Evolutionary conservation across 1,140 invertebrate species (phyloP), one percentile per base, ranked within the genome.

Genomic region (Drosophila arawakana): DNA sequence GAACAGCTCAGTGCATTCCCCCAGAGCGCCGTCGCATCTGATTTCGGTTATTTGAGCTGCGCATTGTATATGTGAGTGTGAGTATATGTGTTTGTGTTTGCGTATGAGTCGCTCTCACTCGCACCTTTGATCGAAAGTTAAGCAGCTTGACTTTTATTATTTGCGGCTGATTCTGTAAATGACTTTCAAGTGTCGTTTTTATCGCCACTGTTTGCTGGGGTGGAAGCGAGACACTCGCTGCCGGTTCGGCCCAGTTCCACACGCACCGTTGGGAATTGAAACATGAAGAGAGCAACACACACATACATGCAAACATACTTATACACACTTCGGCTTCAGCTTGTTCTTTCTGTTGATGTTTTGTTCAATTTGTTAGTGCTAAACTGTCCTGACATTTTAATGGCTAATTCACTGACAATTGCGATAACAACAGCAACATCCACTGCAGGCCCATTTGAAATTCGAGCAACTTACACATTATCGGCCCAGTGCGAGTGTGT

Each of bases 141-240:
- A 88, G 84, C 76, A 78, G 84, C 84, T 89, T 88, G 84, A 88
- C 84, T 88, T 84, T 89, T 84, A 88, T 88, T 89, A 78, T 89
- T 89, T 88, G 84, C 76, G 83, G 84, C 84, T 89, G 84, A 89
- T 81, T 73, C 71, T 69, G 69, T 77, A 89, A 88, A 88, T 88
- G 80, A 81, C 84, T 80, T 83, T 78, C 70, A 71, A 82, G 73
- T 78, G 79, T 70, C 70, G 65, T 65, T 73, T 75, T 75, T 75
- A 75, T 76, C 76, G 73, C 71, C 72, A 78, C 58, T 66, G 68
- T 71, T 50, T 65, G 67, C 25, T 46, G 59, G 72, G 72, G 72
- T 70, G 72, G 50, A 43, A 61, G 66, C 58, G 52, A 41, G 21
- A 13, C 58, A 11, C 57, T 57, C 61, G 35, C 30, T 18, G 34